Evolutionary conservation across 1,140 invertebrate species (phyloP).

Genomic region (Neodiprion pinetum): DNA sequence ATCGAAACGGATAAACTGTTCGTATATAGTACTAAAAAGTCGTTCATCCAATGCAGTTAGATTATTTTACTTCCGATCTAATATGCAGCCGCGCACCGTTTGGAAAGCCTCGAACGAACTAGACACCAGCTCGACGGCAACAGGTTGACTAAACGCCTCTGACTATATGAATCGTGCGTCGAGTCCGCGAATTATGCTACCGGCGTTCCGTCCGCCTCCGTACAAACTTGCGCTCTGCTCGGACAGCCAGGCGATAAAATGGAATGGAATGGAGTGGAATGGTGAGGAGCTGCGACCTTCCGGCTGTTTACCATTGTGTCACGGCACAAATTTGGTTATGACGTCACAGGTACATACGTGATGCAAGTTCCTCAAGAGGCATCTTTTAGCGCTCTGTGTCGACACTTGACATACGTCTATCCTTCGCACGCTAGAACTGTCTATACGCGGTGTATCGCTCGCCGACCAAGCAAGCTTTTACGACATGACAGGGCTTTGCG

Average conservation of each 20-base stretch:
- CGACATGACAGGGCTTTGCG: not conserved
- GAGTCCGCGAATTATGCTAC: constrained; percentile 4
- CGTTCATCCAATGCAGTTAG: not conserved
- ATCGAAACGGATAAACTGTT: too few species aligned
- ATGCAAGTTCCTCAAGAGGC: constrained; percentile 15
- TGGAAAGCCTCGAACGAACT: too few species aligned
- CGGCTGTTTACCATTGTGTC: constrained; percentile 39
- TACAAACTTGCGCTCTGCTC: not conserved
- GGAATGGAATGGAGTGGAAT: not conserved
- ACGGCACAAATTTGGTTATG: constrained; percentile 44
- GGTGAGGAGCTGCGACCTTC: constrained; percentile 25
- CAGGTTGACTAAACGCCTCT: constrained; percentile 1
- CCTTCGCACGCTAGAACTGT: too few species aligned
- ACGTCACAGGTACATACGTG: constrained; percentile 25
- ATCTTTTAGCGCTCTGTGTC: not conserved
- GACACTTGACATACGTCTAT: not conserved
- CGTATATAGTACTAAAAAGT: not conserved
- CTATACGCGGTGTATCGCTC: not conserved
- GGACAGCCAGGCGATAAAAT: not conserved
- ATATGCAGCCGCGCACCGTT: too few species aligned
- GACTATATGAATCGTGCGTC: not conserved
- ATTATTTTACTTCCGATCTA: too few species aligned
- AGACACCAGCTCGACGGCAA: constrained; percentile 4
- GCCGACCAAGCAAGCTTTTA: not conserved
- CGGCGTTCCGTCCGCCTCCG: not conserved